Conservation (phyloP, 1,140 invertebrate species). For the Sitophilus oryzae region DNA sequence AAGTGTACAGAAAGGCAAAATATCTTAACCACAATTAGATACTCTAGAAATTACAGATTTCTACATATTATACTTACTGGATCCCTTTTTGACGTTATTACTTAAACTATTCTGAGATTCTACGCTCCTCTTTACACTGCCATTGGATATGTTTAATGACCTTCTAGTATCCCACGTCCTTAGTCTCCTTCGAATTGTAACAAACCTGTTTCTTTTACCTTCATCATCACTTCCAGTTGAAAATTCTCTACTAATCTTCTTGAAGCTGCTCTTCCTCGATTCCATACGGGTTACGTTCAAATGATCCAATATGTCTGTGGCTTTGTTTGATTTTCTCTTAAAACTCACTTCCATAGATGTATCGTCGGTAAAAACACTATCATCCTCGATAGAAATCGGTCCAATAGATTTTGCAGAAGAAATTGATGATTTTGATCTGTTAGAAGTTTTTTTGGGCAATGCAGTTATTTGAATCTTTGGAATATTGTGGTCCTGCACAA, state of each 20-base stretch:
- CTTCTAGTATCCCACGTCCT: too few species aligned
- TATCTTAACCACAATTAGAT: too few species aligned
- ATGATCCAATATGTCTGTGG: background rate
- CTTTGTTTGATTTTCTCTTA: background rate
- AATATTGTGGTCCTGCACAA: too few species aligned
- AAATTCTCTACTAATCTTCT: background rate
- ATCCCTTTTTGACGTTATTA: too few species aligned
- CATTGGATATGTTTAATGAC: too few species aligned
- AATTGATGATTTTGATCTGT: background rate
- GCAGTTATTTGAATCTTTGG: too few species aligned
- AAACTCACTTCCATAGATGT: background rate
- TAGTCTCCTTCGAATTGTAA: background rate
- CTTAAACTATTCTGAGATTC: too few species aligned
- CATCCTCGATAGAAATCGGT: background rate
- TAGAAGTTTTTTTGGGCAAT: too few species aligned
- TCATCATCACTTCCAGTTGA: background rate
- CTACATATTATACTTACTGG: too few species aligned
- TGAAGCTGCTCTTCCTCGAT: background rate
- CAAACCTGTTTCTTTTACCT: background rate
- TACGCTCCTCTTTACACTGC: too few species aligned
- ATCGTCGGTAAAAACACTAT: background rate
- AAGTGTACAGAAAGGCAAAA: too few species aligned
- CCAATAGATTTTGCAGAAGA: background rate
- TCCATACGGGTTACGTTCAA: background rate
- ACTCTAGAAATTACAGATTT: too few species aligned